A percentile compares a stretch with the other conserved stretches of the same genome.
Evolutionary conservation across 2,113 vertebrate species (phyloP).

Genomic region (Phylloscopus trochilus): DNA sequence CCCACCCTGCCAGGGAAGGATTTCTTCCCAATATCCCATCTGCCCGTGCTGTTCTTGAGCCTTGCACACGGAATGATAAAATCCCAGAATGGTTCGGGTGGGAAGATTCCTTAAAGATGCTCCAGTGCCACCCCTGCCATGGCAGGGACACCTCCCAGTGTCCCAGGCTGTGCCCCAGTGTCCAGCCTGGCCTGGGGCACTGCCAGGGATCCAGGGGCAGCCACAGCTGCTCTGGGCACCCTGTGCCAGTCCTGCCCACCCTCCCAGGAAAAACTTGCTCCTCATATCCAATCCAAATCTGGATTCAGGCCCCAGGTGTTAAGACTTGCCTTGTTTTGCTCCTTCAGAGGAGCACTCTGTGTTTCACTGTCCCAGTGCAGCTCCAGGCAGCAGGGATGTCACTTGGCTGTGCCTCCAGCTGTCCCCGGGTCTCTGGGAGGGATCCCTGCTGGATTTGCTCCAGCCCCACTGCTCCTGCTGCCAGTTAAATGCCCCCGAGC

Average conservation of each 20-base stretch:
- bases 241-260: not conserved
- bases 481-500: not conserved
- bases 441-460: not conserved
- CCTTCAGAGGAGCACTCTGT: accelerated
- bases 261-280: not conserved
- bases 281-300: no score
- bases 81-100: no score
- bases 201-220: not conserved
- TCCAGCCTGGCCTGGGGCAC: not conserved
- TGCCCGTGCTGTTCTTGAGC: no score
- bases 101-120: no score
- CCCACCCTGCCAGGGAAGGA: accelerated
- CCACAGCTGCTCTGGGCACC: not conserved
- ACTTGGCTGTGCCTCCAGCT: accelerated
- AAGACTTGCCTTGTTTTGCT: not conserved
- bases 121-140: not conserved
- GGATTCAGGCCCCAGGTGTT: not conserved
- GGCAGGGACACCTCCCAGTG: not conserved
- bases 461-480: not conserved
- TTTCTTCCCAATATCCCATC: no score
- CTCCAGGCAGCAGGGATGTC: accelerated
- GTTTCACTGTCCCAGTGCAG: not conserved
- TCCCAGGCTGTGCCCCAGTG: not conserved
- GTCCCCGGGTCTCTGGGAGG: not conserved
- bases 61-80: no score